A percentile compares a stretch with the other conserved stretches of the same genome.
phyloP scores from a whole-genome alignment of 2,797 vertebrate species.

The Chromobotia macracanthus region DNA sequence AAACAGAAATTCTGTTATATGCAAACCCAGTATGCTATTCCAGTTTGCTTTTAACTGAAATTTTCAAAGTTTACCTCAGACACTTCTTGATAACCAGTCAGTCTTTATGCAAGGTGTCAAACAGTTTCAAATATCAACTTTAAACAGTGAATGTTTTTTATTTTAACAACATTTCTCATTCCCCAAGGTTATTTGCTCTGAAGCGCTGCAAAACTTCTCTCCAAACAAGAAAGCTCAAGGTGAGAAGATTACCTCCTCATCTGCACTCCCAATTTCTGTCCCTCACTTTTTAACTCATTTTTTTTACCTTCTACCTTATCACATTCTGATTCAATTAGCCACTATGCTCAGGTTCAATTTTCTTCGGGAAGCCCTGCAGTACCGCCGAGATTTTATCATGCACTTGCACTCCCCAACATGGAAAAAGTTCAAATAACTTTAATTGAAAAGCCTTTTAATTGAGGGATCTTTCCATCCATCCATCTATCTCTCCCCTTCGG shows the following conservation, averaged over 20 bases:
- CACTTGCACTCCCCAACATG: conserved; percentile 72
- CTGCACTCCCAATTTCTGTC: conserved; percentile 45
- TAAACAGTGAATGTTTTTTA: conserved; percentile 51
- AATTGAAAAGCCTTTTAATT: conserved; percentile 79
- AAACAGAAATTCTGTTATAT: conserved; percentile 40
- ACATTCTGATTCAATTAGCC: conserved; percentile 78
- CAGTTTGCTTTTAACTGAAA: conserved; percentile 44
- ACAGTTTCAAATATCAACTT: conserved; percentile 5
- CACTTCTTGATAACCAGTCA: conserved; percentile 39
- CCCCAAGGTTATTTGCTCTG: conserved; percentile 61
- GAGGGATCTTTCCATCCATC: conserved; percentile 66
- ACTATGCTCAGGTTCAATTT: conserved; percentile 74
- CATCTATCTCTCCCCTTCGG: conserved; percentile 48
- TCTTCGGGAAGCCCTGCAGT: conserved; percentile 68
- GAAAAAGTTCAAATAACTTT: conserved; percentile 75
- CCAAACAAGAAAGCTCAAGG: conserved; percentile 27
- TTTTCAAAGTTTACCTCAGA: conserved; percentile 44
- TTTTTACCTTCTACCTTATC: conserved; percentile 71
- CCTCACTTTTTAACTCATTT: conserved; percentile 55
- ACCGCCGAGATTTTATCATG: conserved; percentile 72
- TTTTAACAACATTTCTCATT: conserved; percentile 57
- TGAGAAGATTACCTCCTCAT: conserved; percentile 30
- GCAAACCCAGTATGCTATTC: conserved; percentile 38
- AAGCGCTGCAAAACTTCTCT: conserved; percentile 50
- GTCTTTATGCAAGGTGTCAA: conserved; percentile 23